Conservation (phyloP, 1,140 invertebrate genomes). For the Zaprionus gabonicus region DNA sequence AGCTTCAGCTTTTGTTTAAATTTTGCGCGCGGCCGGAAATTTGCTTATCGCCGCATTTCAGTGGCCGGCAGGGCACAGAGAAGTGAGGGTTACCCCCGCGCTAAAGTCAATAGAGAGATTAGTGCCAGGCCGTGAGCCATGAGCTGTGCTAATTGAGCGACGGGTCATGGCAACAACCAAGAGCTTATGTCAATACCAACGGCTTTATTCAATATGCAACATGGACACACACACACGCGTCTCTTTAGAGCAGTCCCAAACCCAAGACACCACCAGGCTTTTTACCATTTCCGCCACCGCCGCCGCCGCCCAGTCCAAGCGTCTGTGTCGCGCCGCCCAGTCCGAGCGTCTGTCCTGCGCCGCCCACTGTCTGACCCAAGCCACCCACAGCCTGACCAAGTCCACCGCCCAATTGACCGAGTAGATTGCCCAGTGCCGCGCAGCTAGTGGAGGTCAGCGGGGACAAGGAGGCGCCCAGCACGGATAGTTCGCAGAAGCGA, state of each 20-base stretch:
- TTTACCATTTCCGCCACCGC: constrained; percentile 16
- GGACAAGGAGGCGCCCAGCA: constrained; percentile 86
- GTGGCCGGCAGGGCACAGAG: constrained; percentile 38
- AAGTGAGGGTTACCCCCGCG: background rate
- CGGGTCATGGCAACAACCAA: constrained; percentile 75
- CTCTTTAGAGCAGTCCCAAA: constrained; percentile 53
- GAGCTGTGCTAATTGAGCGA: constrained; percentile 76
- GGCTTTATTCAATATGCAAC: constrained; percentile 58
- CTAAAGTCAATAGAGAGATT: constrained; percentile 79
- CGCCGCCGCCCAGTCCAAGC: too few species aligned
- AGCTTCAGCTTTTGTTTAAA: constrained; percentile 70
- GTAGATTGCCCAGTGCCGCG: constrained; percentile 62
- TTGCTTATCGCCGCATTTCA: constrained; percentile 77
- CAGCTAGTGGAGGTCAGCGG: constrained; percentile 85
- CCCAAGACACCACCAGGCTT: constrained; percentile 47
- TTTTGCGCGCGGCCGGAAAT: constrained; percentile 73
- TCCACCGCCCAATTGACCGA: constrained; percentile 60
- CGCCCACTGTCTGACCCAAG: constrained; percentile 43
- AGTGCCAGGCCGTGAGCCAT: constrained; percentile 55
- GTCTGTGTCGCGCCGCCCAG: constrained; percentile 15
- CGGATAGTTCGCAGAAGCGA: constrained; percentile 87
- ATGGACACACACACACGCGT: background rate
- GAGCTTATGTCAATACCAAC: constrained; percentile 73
- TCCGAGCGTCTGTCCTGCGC: constrained; percentile 14
- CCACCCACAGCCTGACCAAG: constrained; percentile 50